Conservation (phyloP, 2,113 vertebrate genomes). For the Diadophis punctatus region DNA sequence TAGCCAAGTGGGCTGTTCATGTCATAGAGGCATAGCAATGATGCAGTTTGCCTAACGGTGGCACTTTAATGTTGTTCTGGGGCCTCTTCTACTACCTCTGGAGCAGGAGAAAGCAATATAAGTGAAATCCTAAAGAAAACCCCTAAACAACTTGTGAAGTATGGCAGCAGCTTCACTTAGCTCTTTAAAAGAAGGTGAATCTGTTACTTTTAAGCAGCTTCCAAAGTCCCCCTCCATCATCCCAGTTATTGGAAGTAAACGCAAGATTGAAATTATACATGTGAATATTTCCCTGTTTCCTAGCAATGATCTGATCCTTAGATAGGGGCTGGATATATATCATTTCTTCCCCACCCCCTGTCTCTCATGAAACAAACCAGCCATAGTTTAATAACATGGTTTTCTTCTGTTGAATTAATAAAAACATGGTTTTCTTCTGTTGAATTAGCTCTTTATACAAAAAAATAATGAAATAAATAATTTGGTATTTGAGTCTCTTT, state of each 20-base stretch:
- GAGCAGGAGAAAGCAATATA: neutral
- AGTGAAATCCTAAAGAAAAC: neutral
- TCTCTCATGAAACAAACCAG: neutral
- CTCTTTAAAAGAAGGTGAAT: neutral
- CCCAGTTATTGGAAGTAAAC: neutral
- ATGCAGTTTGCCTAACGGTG: neutral
- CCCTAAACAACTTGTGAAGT: neutral
- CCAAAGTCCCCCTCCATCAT: neutral
- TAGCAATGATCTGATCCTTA: neutral
- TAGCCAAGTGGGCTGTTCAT: neutral
- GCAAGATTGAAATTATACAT: neutral
- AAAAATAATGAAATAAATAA: neutral
- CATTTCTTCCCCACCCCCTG: accelerated
- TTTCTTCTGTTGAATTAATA: too few relatives aligned
- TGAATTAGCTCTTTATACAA: neutral
- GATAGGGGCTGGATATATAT: neutral
- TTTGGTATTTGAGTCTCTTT: neutral
- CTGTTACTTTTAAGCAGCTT: neutral
- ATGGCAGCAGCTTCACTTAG: neutral
- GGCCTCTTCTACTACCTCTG: neutral
- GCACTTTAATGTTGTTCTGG: neutral
- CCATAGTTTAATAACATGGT: neutral
- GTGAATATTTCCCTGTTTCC: neutral
- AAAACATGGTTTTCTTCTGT: neutral
- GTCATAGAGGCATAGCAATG: neutral